Evolutionary conservation across 2,113 vertebrate species (phyloP).

Genomic region (Gavialis gangeticus): DNA sequence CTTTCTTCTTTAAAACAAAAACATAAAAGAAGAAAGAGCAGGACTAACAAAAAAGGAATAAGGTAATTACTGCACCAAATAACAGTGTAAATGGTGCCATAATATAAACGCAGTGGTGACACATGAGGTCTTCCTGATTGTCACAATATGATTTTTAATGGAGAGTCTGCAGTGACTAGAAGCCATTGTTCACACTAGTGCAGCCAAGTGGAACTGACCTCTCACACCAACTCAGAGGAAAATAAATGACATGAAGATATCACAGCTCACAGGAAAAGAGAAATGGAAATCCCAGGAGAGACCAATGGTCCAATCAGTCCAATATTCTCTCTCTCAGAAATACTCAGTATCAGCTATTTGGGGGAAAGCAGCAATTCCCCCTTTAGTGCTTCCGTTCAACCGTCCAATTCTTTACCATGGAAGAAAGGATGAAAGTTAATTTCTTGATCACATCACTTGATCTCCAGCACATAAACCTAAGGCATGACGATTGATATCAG

Average conservation of each 20-base stretch:
- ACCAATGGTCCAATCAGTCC: not conserved
- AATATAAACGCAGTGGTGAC: not conserved
- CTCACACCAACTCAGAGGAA: constrained; percentile 1
- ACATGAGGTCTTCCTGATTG: not conserved
- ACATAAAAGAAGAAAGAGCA: not conserved
- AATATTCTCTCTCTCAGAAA: not conserved
- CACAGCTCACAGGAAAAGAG: not conserved
- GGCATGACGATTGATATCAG: not conserved
- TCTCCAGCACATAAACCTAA: not conserved
- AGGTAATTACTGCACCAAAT: constrained; percentile 24
- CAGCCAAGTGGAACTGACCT: constrained; percentile 37
- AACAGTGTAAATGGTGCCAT: constrained; percentile 26
- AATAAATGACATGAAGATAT: constrained; percentile 36
- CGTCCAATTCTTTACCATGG: not conserved
- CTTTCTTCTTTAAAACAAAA: constrained; percentile 79
- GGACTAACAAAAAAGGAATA: not conserved
- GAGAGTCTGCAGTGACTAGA: not conserved
- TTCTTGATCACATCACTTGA: not conserved
- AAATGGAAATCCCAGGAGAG: not conserved
- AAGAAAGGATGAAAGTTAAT: not conserved
- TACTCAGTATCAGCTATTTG: not conserved
- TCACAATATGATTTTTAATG: not conserved
- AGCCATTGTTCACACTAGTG: constrained; percentile 2
- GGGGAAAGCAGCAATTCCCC: not conserved
- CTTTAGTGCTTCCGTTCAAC: rapidly evolving